phyloP scores from a whole-genome alignment of 64 coral and sea anemone species.

The Dendrophyllia cribrosa region DNA sequence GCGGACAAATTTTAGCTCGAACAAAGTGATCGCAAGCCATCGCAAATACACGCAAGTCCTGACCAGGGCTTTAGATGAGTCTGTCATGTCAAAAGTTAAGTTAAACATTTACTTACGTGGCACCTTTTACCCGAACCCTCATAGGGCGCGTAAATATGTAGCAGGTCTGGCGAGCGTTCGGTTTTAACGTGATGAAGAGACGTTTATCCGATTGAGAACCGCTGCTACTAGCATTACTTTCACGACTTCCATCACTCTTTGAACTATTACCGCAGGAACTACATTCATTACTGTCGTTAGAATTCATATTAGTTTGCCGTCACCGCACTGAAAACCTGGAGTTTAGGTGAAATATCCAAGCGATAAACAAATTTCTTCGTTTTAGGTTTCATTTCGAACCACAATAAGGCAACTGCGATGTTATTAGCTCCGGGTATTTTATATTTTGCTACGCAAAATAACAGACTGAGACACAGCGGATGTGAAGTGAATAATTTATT shows the following conservation, averaged over 20 bases:
- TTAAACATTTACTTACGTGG: constrained; percentile 17
- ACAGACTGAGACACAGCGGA: not conserved
- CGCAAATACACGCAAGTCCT: no score
- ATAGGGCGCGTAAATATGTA: constrained; percentile 35
- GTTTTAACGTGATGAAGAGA: constrained; percentile 48
- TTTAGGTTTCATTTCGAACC: not conserved
- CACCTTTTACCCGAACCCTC: constrained; percentile 9
- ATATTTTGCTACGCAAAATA: not conserved
- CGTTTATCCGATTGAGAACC: not conserved
- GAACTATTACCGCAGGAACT: constrained; percentile 11
- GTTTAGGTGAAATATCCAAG: not conserved
- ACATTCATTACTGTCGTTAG: not conserved
- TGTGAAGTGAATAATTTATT: constrained; percentile 19
- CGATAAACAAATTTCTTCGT: not conserved
- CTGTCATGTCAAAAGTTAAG: no score
- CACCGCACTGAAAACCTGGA: not conserved
- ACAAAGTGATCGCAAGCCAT: no score
- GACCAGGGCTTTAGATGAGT: no score
- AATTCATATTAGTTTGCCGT: not conserved
- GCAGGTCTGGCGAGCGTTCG: constrained; percentile 34
- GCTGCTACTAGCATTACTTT: not conserved
- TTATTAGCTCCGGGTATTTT: not conserved
- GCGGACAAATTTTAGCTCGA: no score
- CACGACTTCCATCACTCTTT: not conserved
- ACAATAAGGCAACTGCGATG: not conserved